These are phyloP conservation scores for Dryas iulia DNA, from an alignment of 1,140 invertebrate genomes.

Conservation along the genomic window DNA sequence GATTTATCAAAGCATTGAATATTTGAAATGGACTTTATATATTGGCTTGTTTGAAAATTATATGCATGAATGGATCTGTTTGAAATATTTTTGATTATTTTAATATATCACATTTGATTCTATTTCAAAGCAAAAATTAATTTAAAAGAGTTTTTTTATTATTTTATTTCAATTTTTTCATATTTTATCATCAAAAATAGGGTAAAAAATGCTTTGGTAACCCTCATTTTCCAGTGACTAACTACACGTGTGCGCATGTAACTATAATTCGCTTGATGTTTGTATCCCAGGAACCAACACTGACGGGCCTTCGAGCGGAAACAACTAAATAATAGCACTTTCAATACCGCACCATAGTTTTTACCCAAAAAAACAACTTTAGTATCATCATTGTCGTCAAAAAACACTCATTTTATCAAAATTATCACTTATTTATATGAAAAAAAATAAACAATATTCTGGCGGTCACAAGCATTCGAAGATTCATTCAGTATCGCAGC, in stretches of 20 bases:
- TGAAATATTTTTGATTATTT: background rate
- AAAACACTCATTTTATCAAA: slow-evolving; percentile 1
- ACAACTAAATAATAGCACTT: slow-evolving; percentile 25
- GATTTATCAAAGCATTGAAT: slow-evolving; percentile 26
- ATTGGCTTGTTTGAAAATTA: slow-evolving; percentile 14
- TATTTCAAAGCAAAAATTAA: no score
- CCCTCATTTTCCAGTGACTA: slow-evolving; percentile 52
- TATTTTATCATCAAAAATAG: background rate
- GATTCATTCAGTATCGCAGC: slow-evolving; percentile 58
- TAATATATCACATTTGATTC: background rate
- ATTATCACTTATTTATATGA: slow-evolving; percentile 4
- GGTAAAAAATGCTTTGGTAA: slow-evolving; percentile 32
- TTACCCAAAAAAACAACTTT: slow-evolving; percentile 9
- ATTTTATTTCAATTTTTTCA: background rate
- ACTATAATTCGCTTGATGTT: slow-evolving; percentile 45
- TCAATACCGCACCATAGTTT: slow-evolving; percentile 23
- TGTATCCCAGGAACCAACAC: slow-evolving; percentile 34
- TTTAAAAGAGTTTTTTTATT: no score
- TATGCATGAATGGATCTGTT: slow-evolving; percentile 16
- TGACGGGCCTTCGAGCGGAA: slow-evolving; percentile 24
- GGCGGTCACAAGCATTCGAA: slow-evolving; percentile 44
- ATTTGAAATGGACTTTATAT: background rate
- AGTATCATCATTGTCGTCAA: slow-evolving; percentile 7
- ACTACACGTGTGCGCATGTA: slow-evolving; percentile 71
- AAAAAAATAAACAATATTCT: slow-evolving; percentile 1